These are phyloP conservation scores for Daubentonia madagascariensis DNA, from an alignment of 2,113 vertebrate species.

Conservation along the genomic window DNA sequence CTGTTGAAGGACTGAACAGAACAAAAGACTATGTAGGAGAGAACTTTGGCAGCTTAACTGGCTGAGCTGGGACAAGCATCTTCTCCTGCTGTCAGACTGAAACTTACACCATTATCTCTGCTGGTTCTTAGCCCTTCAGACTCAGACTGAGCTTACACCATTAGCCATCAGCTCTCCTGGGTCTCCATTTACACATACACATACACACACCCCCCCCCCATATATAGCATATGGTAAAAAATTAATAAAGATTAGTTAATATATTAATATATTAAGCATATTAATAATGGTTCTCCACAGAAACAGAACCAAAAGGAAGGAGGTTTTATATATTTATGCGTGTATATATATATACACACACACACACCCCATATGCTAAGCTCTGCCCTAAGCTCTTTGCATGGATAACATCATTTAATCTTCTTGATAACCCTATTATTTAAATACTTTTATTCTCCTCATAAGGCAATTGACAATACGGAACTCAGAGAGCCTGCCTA, in stretches of 20 bases:
- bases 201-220: no score
- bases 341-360: no score
- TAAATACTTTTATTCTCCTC: not conserved
- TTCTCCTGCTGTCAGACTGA: not conserved
- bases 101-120: not conserved
- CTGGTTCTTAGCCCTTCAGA: not conserved
- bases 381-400: not conserved
- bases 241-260: no score
- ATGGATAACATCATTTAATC: not conserved
- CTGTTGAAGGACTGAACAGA: not conserved
- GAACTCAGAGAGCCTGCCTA: not conserved
- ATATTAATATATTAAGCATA: no score
- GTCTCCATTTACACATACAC: not conserved
- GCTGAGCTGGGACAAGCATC: not conserved
- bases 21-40: not conserved
- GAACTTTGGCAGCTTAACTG: not conserved
- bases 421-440: not conserved
- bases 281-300: no score
- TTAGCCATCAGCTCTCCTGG: not conserved
- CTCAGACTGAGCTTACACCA: not conserved
- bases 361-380: no score
- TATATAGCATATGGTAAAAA: no score
- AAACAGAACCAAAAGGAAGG: no score
- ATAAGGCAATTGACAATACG: not conserved
- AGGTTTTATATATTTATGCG: no score